Percentiles rank a stretch among this genome's conserved stretches.
Conservation (phyloP, 1,140 invertebrate species). For the Scaptodrosophila lebanonensis region DNA sequence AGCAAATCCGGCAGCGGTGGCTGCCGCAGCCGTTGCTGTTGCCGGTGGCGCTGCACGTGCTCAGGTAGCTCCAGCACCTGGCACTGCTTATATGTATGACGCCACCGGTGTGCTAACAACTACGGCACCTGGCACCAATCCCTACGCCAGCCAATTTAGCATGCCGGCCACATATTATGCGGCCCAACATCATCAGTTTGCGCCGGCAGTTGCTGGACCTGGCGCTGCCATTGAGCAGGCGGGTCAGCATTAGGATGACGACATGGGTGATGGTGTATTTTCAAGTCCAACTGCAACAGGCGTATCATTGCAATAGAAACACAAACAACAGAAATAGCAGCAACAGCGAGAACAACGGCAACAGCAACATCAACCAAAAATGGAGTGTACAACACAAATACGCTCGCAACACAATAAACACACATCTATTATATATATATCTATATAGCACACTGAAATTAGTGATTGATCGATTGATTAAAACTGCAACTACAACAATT, state of each 20-base stretch:
- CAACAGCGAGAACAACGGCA: not conserved
- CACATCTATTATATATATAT: too few relatives aligned
- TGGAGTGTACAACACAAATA: conserved; percentile 5
- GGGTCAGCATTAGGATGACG: conserved; percentile 50
- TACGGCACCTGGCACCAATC: conserved; percentile 61
- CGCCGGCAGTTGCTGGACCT: conserved; percentile 53
- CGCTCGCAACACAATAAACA: conserved; percentile 1
- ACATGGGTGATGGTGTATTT: too few relatives aligned
- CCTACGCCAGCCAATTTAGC: conserved; percentile 69
- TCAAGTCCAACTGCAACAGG: conserved; percentile 3
- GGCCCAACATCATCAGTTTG: conserved; percentile 63
- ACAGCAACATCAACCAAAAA: conserved; percentile 4
- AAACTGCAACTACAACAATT: too few relatives aligned
- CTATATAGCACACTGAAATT: too few relatives aligned
- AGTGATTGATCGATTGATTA: too few relatives aligned
- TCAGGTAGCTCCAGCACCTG: conserved; percentile 39
- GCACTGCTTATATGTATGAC: conserved; percentile 67
- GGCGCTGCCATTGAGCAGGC: conserved; percentile 57
- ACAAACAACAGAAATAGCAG: not conserved
- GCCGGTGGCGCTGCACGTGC: conserved; percentile 38
- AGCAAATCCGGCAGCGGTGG: conserved; percentile 42
- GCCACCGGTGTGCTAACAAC: conserved; percentile 63
- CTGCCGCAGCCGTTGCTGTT: conserved; percentile 44
- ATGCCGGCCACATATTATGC: conserved; percentile 65
- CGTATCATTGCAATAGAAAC: conserved; percentile 4